Conservation (phyloP, 2,113 vertebrate species). For the Turdus rufiventris region DNA sequence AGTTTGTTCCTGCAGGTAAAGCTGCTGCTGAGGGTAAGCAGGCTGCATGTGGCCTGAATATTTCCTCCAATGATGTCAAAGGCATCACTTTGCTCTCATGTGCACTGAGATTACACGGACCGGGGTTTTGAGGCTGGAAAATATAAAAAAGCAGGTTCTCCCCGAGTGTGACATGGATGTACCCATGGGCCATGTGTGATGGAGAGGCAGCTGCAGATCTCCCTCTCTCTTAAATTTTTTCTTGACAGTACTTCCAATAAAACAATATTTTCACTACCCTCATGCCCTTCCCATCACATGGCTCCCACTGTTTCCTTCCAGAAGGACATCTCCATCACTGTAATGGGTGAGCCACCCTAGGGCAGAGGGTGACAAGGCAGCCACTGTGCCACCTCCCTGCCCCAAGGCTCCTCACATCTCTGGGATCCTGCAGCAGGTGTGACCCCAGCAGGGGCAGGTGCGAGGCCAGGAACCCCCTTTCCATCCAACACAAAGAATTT, state of each 20-base stretch:
- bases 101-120: not conserved
- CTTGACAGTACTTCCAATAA: not conserved
- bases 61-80: fast-evolving
- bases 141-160: not conserved
- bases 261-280: not conserved
- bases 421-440: not conserved
- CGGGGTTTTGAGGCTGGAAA: not conserved
- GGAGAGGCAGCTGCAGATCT: not conserved
- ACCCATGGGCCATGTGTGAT: not conserved
- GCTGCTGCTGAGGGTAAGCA: not conserved
- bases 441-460: not conserved
- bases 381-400: fast-evolving
- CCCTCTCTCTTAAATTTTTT: not conserved
- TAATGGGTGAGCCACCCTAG: fast-evolving
- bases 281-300: fast-evolving
- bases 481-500: not conserved
- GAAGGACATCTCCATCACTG: not conserved
- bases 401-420: fast-evolving
- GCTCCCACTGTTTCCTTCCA: not conserved
- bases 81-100: not conserved
- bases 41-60: fast-evolving
- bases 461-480: fast-evolving
- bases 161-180: no score
- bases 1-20: not conserved
- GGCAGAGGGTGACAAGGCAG: fast-evolving